Evolutionary conservation across 2,113 vertebrate species (phyloP), one percentile per base, ranked within the genome.

Genomic region (Platanista minor): DNA sequence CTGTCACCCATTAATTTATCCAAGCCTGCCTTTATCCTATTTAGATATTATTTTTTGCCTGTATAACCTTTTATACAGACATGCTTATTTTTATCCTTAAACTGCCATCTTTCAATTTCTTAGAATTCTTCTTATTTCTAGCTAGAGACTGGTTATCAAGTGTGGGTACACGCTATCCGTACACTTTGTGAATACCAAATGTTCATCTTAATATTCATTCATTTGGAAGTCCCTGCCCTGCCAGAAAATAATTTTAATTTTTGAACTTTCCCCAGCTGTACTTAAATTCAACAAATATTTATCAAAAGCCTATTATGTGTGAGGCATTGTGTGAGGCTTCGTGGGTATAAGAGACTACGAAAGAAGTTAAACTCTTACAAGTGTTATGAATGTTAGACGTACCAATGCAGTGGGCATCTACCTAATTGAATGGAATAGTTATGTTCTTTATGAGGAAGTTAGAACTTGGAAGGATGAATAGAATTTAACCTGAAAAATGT

Each of bases 31-130:
- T 3, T 82, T 67, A 69, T 94, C 41, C 13, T 54, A 54, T 93
- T 93, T 89, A 95, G 66, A 64, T 87, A 82, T 80, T 95, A 91
- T 74, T 93, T 95, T 77, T 85, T 90, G 41, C 52, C 69, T n/a
- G 29, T 33, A 36, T 91, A 93, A 95, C 66, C 59, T 91, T 97
- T 94, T 39, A 49, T 59, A 43, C 3, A 93, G 66, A 89, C 20
- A 29, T 59, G 36, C 12, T 61, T 66, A 0, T 69, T 85, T 86
- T 67, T 59, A 66, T 17, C 15, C 14, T 83, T 85, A 83, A 91
- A 43, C 33, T 27, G 17, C 10, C 27, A 21, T 77, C 59, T 61
- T 83, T 95, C 81, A 67, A 62, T 81, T 94, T 83, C 74, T 93
- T 33, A 6, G 39, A 1, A 2, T 80, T 57, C 31, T 92, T 66